Base-by-base conservation (phyloP, 2,797 vertebrate species). In the Holocentrus rufus region DNA sequence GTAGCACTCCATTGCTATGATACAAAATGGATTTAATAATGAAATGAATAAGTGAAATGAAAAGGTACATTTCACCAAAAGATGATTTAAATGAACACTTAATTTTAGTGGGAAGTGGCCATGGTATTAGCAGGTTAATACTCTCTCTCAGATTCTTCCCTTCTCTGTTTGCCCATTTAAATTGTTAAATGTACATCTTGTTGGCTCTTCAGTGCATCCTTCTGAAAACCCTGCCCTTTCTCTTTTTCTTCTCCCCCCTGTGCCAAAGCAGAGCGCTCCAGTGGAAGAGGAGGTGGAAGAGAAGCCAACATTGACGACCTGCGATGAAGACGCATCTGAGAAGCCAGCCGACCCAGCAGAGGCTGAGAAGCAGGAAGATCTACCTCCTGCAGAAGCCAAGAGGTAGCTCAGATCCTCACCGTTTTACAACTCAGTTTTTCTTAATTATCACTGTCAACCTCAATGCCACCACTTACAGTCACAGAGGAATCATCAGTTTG, bases 351-450 rank as follows among this genome's bases (percentile, higher is more conserved):
- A 84, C 3, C 25, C 69, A 1, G 11, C 75, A n/a, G 84, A 90
- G 57, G 57, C 87, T 0, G 83, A 82, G 65, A 70, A 85, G 42
- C 80, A 80, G 54, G 82, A 89, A 0, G 86, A 77, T 2, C 13
- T 17, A 17, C 61, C 82, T 70, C 66, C 88, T 22, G 57, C 77
- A 25, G 87, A 93, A 5, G 65, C 68, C 58, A 93, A 92, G 79
- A 92, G 91, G 94, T 95, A 60, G 67, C 83, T 58, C 3, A 2
- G 22, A 1, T 49, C 47, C 2, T 39, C 57, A 18, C 15, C 31
- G 30, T 15, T 31, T 31, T 36, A 44, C 30, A 20, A 15, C 44
- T 22, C 30, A 36, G 65, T 22, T 52, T 59, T 47, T 18, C 15
- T 25, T 14, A 27, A 27, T 27, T 2, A 27, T 27, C 25, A n/a